A percentile compares a stretch with the other conserved stretches of the same genome.
These are phyloP conservation scores for Orcinus orca DNA, from an alignment of 2,113 vertebrate species.

Conservation along the genomic window DNA sequence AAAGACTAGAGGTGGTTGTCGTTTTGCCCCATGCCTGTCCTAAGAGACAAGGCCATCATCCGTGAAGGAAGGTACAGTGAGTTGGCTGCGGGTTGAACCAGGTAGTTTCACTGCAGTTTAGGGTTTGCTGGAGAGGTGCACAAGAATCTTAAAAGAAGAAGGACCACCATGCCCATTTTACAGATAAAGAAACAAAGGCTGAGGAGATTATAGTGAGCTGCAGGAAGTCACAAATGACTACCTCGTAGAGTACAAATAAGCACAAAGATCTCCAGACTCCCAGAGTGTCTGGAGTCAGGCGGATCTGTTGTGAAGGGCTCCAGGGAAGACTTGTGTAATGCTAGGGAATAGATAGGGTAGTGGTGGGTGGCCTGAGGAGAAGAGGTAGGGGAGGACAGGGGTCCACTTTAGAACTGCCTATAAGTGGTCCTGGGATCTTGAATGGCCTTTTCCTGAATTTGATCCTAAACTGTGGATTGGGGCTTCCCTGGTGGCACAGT, in stretches of 20 bases:
- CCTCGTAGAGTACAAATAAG: background rate
- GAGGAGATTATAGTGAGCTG: background rate
- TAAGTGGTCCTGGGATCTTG: background rate
- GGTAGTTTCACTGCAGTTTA: background rate
- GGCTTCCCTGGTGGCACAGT: too few relatives aligned
- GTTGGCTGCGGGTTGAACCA: background rate
- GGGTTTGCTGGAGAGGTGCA: background rate
- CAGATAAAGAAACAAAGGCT: background rate
- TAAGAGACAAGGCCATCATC: background rate
- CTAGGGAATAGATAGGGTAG: background rate
- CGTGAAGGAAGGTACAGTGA: too few relatives aligned
- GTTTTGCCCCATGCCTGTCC: fast-evolving
- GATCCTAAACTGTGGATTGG: background rate
- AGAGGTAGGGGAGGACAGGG: background rate
- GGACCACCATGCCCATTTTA: background rate
- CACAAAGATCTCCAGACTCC: background rate
- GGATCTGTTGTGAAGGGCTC: background rate
- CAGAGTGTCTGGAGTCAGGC: background rate
- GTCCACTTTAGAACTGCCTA: background rate
- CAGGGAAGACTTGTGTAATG: background rate
- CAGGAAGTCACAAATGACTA: background rate
- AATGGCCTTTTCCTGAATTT: background rate
- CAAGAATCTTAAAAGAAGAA: background rate
- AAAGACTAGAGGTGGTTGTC: background rate
- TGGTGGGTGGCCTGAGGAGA: background rate